These are phyloP conservation scores for Theristicus caerulescens DNA, from an alignment of 2,113 vertebrate genomes.

Conservation along the genomic window DNA sequence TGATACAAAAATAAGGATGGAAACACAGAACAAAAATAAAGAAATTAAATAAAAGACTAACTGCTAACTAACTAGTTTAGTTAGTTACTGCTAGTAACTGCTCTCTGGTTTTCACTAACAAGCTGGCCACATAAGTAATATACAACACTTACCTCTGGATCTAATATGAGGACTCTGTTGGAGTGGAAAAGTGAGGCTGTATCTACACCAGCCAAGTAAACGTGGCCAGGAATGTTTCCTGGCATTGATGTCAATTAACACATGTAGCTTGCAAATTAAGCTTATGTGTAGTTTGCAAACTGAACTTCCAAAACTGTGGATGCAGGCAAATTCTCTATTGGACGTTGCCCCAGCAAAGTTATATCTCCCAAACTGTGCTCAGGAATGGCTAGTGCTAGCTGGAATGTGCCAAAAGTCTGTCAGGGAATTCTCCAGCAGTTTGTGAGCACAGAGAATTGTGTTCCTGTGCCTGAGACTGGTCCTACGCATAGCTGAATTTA, in stretches of 20 bases:
- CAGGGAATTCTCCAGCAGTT: not conserved
- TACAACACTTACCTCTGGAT: not conserved
- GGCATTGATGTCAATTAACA: not conserved
- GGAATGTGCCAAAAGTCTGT: not conserved
- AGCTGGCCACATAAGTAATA: not conserved
- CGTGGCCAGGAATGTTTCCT: not conserved
- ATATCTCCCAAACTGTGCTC: not conserved
- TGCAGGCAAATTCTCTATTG: not conserved
- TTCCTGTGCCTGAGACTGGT: not conserved
- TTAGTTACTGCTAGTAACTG: not conserved
- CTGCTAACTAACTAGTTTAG: not conserved
- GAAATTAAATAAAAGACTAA: not conserved
- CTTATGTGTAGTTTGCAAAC: not conserved
- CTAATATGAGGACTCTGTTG: not conserved
- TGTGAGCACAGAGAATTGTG: not conserved
- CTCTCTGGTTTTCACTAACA: not conserved
- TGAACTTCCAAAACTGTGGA: not conserved
- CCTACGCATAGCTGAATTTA: rapidly evolving
- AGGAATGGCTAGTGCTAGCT: not conserved
- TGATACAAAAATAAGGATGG: not conserved
- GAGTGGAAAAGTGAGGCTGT: not conserved
- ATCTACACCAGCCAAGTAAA: not conserved
- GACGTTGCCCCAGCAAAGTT: not conserved
- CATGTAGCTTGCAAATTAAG: not conserved
- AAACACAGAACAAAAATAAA: not conserved